Percentiles rank a stretch among this genome's conserved stretches.
These are phyloP conservation scores for Periophthalmus magnuspinnatus DNA, from an alignment of 2,797 vertebrate genomes.

Conservation along the genomic window DNA sequence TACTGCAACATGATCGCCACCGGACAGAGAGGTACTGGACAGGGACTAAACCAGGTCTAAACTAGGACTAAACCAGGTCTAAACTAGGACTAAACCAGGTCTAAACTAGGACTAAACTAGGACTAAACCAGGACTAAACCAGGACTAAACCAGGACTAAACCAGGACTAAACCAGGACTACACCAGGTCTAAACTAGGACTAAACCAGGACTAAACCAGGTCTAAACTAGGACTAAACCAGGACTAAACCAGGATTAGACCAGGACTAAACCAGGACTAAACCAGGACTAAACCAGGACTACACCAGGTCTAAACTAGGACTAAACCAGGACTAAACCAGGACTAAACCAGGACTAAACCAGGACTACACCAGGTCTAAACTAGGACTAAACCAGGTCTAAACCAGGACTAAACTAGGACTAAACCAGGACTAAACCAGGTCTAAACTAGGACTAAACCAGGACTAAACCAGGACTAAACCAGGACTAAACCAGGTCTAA, in stretches of 20 bases:
- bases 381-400: too few relatives aligned
- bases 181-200: too few relatives aligned
- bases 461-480: background rate
- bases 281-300: background rate
- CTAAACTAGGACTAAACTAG: background rate
- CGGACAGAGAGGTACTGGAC: slow-evolving; percentile 89
- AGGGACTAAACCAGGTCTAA: background rate
- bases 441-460: background rate
- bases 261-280: background rate
- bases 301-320: too few relatives aligned
- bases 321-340: too few relatives aligned
- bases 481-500: background rate
- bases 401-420: too few relatives aligned
- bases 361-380: too few relatives aligned
- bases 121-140: too few relatives aligned
- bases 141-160: too few relatives aligned
- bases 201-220: too few relatives aligned
- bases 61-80: background rate
- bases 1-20: slow-evolving; percentile 95
- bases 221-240: background rate
- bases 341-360: too few relatives aligned
- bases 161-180: too few relatives aligned
- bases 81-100: background rate
- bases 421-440: too few relatives aligned
- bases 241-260: background rate